Base-by-base conservation (phyloP, 1,140 invertebrate genomes). In the Halictus rubicundus region DNA sequence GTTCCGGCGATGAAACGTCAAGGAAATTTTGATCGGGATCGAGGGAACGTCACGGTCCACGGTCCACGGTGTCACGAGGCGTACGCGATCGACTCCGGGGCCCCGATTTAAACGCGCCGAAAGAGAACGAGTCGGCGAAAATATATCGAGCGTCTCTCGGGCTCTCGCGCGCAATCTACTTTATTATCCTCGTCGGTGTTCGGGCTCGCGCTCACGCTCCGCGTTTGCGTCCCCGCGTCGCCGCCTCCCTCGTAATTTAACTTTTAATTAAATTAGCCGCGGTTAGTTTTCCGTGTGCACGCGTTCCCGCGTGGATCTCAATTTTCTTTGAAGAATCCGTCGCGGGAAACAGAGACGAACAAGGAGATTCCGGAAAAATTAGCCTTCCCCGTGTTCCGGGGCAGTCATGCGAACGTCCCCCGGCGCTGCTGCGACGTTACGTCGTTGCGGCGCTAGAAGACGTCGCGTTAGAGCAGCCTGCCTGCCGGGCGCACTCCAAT, bases 401-500 rank as follows among this genome's bases (percentile, higher is more conserved):
- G 39, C 37, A 71, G 59, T 37, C 61, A 27, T 46, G 64, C 82
- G 83, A 52, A 61, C 65, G 74, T 81, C 61, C 74, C 70, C 46
- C 68, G 64, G 63, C 74, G 49, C 37, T 52, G 42, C 32, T 52
- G 42, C 32, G 70, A 8, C 23, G 69, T 46, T 46, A 46, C 10
- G 42, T 32, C 42, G 42, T 46, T 14, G 42, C 42, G 42, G 10
- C 10, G 42, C 42, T 46, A 25, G 25, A 71, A 19, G 61, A 57
- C 59, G 69, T 70, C 63, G 78, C 74, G 82, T 84, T 75, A 75
- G 61, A 65, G 42, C 57, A 63, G 72, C 72, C 78, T 8, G 72
- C 72, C 78, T 8, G 80, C 57, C 63, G 76, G 63, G 63, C 80
- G 77, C 79, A 82, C 84, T 85, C 81, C 84, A 85, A 85, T 85